Evolutionary conservation across 1,140 invertebrate species (phyloP), one percentile per base, ranked within the genome.

Genomic region (Radopholus similis): DNA sequence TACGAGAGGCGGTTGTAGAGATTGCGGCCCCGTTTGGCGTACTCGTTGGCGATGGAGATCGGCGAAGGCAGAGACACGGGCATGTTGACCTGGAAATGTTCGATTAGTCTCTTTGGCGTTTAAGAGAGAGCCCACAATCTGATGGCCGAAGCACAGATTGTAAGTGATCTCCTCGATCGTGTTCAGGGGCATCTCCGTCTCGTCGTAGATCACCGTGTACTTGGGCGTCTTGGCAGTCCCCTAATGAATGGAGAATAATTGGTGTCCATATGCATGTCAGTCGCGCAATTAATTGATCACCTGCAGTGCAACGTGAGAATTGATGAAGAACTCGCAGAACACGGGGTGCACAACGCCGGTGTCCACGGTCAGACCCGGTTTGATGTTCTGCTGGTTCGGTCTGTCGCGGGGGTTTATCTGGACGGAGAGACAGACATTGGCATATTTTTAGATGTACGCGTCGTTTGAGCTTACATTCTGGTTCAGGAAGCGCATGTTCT

Each of bases 101-200:
- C 44, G 44, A 11, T 9, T 21, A 11, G 23, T 21, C 13, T 3
- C 9, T 9, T 51, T 6, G 26, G 30, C 2, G n/a, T 51, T 51
- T 3, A 42, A 42, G 15, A 51, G 30, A 47, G 42, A 47, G 53
- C 51, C 53, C 13, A 75, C 70, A 21, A 73, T 73, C 53, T 73
- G 72, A 42, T 75, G 71, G 13, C 72, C 67, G 42, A 66, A 76
- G 37, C 72, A 73, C 13, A 73, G 73, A 30, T 65, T 32, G n/a
- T 73, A 76, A 15, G 72, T 68, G n/a, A 71, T 55, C 18, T 57
- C 42, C 47, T 73, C 44, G 28, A 75, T 35, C 4, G 60, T 34
- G 21, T 40, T 66, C 21, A 67, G 28, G 9, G 30, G 15, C 21
- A 72, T 34, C 2, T 26, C 34, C n/a, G 13, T 65, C n/a, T 73